phyloP scores from a whole-genome alignment of 2,888 invertebrate species.

The Geotrupes spiniger region DNA sequence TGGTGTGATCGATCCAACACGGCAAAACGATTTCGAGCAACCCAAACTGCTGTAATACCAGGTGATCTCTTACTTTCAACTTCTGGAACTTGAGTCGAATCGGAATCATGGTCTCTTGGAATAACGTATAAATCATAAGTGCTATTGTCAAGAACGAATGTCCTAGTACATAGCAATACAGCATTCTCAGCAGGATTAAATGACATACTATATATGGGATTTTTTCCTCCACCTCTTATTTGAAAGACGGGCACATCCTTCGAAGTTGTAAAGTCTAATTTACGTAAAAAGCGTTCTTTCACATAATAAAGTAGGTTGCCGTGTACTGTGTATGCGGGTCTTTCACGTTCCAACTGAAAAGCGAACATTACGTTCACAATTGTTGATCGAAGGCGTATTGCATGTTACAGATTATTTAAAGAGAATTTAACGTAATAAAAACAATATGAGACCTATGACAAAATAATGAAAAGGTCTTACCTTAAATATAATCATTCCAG shows the following conservation, averaged over 20 bases:
- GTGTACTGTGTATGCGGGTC: conserved; percentile 93
- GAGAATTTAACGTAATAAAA: too few relatives aligned
- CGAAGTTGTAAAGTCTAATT: conserved; percentile 88
- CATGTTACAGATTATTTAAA: too few relatives aligned
- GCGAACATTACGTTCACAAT: neutral
- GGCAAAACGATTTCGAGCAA: conserved; percentile 96
- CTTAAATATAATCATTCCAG: conserved; percentile 91
- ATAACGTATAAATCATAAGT: conserved; percentile 92
- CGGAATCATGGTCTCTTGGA: conserved; percentile 66
- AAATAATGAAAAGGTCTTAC: conserved; percentile 31
- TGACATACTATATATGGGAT: conserved; percentile 83
- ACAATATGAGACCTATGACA: too few relatives aligned
- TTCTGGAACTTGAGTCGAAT: conserved; percentile 46
- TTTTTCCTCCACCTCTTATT: conserved; percentile 76
- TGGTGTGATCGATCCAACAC: conserved; percentile 93
- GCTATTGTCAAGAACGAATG: conserved; percentile 80
- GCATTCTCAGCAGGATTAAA: conserved; percentile 98
- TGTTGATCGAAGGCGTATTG: too few relatives aligned
- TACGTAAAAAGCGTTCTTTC: conserved; percentile 87
- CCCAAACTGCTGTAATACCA: conserved; percentile 92
- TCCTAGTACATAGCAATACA: conserved; percentile 81
- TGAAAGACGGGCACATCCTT: conserved; percentile 93
- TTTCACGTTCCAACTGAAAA: conserved; percentile 80
- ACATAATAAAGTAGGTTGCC: conserved; percentile 94
- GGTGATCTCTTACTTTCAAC: conserved; percentile 79